A percentile compares a stretch with the other conserved stretches of the same genome.
These are phyloP conservation scores for Menidia menidia DNA, from an alignment of 2,797 vertebrate genomes.

Conservation along the genomic window DNA sequence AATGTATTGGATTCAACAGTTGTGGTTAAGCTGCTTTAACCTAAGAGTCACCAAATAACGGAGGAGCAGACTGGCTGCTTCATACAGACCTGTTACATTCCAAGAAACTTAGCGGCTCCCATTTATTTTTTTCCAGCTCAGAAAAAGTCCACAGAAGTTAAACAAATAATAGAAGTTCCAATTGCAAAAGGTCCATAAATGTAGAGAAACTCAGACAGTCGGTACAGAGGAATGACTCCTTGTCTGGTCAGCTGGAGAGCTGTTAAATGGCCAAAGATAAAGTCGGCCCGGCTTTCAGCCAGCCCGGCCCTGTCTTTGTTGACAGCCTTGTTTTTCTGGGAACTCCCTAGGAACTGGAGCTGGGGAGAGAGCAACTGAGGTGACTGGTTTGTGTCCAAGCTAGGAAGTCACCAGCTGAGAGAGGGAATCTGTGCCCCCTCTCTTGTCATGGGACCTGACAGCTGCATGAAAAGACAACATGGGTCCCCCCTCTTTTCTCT, in stretches of 20 bases:
- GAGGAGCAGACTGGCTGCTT: slow-evolving; percentile 41
- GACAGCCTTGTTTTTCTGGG: slow-evolving; percentile 76
- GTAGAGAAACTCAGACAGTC: slow-evolving; percentile 31
- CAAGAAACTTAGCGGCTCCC: slow-evolving; percentile 26
- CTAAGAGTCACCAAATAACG: slow-evolving; percentile 58
- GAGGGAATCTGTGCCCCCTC: slow-evolving; percentile 48
- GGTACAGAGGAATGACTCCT: slow-evolving; percentile 50
- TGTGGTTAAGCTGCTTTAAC: slow-evolving; percentile 69
- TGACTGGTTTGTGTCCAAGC: slow-evolving; percentile 60
- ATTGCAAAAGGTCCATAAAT: slow-evolving; percentile 21
- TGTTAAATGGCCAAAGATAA: slow-evolving; percentile 66
- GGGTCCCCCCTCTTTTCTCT: slow-evolving; percentile 9
- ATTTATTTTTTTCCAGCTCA: slow-evolving; percentile 28
- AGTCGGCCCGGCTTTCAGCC: slow-evolving; percentile 42
- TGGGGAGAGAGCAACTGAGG: slow-evolving; percentile 51
- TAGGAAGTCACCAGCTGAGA: slow-evolving; percentile 54
- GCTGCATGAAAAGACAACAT: slow-evolving; percentile 42
- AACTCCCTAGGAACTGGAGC: slow-evolving; percentile 75
- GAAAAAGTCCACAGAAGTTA: slow-evolving; percentile 31
- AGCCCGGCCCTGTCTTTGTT: slow-evolving; percentile 63
- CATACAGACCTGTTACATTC: slow-evolving; percentile 55
- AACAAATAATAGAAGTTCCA: slow-evolving; percentile 50
- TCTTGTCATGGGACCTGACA: slow-evolving; percentile 43
- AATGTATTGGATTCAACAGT: slow-evolving; percentile 37
- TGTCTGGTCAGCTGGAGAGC: slow-evolving; percentile 61